Evolutionary conservation across 1,140 invertebrate genomes (phyloP), one percentile per base, ranked within the genome.

Genomic region (Batillaria attramentaria): DNA sequence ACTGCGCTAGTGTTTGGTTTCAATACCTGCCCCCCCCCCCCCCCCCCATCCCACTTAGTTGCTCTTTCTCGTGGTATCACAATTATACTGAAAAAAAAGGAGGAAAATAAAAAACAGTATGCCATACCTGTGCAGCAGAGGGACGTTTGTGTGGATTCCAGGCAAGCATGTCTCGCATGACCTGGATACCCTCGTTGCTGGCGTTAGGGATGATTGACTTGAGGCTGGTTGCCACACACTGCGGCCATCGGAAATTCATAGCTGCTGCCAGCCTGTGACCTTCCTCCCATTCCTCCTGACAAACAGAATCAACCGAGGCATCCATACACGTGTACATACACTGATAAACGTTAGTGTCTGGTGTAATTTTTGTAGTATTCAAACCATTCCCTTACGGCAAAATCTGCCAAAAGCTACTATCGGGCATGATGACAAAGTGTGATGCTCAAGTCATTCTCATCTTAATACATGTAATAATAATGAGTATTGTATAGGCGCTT

Each of bases 211-310:
- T 95, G 16, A 98, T 91, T 68, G 95, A 93, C 76, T 93, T 93
- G 35, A 99, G 92, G 70, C 87, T 88, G 4, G 84, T 87, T 8
- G 88, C 39, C 39, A 88, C 87, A 85, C 89, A 89, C 85, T 96
- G 95, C 8, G 98, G 98, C 92, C 99, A 99, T 80, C 96, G 96
- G 88, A 99, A 99, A 86, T 99, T 98, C 93, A 99, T 97, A 54
- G 95, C 95, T 3, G 95, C 93, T 0, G 98, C 98, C 68, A 99
- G 92, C 79, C 96, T 94, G 90, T 96, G 97, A 2, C 98, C 98
- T 86, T 99, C 98, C 0, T 96, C 94, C 98, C 98, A 99, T 77
- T 98, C 95, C 81, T 94, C 94, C 94, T 97, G 90, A 20, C 91
- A 89, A 73, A 42, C 42, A 43, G 46, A 42, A 72, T 37, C 70